Base-by-base conservation (phyloP, 1,140 invertebrate species). In the Drosophila erecta region DNA sequence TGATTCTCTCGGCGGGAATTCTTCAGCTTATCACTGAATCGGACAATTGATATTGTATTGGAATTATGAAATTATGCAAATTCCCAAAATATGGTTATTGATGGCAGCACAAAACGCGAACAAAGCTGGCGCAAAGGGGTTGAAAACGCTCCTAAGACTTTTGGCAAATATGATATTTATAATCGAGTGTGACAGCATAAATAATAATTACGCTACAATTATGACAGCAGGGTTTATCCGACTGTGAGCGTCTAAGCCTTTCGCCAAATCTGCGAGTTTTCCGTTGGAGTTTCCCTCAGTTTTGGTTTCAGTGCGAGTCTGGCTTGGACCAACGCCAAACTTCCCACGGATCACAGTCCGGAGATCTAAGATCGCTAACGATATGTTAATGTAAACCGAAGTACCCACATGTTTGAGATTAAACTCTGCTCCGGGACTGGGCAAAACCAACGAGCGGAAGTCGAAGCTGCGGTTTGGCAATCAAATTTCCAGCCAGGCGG, bases 31-130 rank as follows among this genome's bases (percentile, higher is more conserved):
- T 70, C 67, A 67, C 53, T 67, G 57, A 24, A 70, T 78, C 79
- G 57, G 59, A 78, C 38, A 75, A 75, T 84, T 70, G 49, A 30
- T 56, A 78, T 83, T 79, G 70, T 87, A 69, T 79, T 87, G 64
- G 71, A 89, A 89, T 89, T 89, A 89, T 89, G 84, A 89, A 75
- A 84, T 89, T 89, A 89, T 89, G 84, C 84, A 89, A 89, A 89
- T 87, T 49, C 50, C 20, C 33, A 27, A 79, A 72, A 76, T 76
- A 72, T 79, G 59, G 74, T 59, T 65, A 77, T 62, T 60, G 71
- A 79, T 40, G 55, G 60, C 49, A 51, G 30, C 27, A 51, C 49
- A 14, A 51, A 51, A 51, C 10, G 30, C 56, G 47, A 58, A 40
- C 46, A 65, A 55, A 6, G 40, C 30, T 15, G 22, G 30, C 20